Evolutionary conservation across 2,113 vertebrate genomes (phyloP).

Genomic region (Ifrita kowaldi): DNA sequence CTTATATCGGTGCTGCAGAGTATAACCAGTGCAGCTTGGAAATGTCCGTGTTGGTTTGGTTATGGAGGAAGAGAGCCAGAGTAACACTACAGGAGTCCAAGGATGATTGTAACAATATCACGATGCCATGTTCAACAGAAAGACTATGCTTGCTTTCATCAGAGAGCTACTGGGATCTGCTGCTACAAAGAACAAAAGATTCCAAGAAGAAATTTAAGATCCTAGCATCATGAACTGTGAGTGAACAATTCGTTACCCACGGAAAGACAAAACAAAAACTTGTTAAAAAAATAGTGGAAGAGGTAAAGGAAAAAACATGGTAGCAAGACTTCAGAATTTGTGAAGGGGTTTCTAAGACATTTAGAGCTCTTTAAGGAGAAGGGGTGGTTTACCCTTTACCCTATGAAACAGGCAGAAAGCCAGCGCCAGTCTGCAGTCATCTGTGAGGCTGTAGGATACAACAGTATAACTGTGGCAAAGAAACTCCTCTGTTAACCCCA

Average conservation of each 20-base stretch:
- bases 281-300: neutral
- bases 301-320: neutral
- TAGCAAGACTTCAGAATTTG: neutral
- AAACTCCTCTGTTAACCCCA: neutral
- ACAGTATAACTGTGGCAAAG: neutral
- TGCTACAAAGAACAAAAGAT: neutral
- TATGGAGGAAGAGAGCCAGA: neutral
- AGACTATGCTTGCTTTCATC: neutral
- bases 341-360: neutral
- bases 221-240: neutral
- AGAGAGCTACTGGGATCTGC: neutral
- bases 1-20: neutral
- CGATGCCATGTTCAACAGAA: neutral
- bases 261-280: neutral
- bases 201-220: neutral
- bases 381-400: neutral
- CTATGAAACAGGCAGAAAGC: neutral
- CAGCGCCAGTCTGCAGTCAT: neutral
- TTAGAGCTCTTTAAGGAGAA: neutral
- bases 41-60: neutral
- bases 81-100: neutral
- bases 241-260: accelerated
- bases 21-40: neutral
- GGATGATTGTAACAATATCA: neutral
- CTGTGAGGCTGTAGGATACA: neutral